Conservation (phyloP, 1,140 invertebrate genomes). For the Scaptomyza pallida region DNA sequence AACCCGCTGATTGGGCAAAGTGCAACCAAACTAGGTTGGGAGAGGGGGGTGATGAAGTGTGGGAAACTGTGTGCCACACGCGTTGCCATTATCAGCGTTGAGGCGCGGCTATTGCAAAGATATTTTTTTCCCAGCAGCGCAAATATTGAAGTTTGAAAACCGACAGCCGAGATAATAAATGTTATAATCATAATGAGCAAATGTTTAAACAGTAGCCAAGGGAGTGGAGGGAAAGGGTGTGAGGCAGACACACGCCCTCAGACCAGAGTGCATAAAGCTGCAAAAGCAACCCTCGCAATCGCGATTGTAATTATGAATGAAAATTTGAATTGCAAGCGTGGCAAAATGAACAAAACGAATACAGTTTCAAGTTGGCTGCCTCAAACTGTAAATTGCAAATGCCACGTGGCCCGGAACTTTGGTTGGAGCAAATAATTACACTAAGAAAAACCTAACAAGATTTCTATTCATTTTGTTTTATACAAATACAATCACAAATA, state of each 20-base stretch:
- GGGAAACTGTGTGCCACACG: background rate
- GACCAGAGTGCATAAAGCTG: slow-evolving; percentile 33
- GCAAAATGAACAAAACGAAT: slow-evolving; percentile 10
- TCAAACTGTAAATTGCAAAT: slow-evolving; percentile 17
- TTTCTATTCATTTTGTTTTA: no score
- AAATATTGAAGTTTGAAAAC: slow-evolving; percentile 71
- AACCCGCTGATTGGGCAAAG: slow-evolving; percentile 30
- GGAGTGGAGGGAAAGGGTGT: background rate
- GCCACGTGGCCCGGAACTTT: slow-evolving; percentile 36
- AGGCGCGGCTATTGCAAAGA: slow-evolving; percentile 15
- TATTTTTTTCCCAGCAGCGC: slow-evolving; percentile 46
- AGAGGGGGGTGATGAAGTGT: no score
- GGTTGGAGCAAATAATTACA: background rate
- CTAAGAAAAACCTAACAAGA: background rate
- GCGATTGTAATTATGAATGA: slow-evolving; percentile 75
- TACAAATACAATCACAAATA: background rate
- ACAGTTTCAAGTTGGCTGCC: slow-evolving; percentile 3
- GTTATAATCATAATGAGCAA: slow-evolving; percentile 78
- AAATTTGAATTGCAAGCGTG: slow-evolving; percentile 71
- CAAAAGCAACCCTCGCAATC: slow-evolving; percentile 24
- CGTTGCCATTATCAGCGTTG: background rate
- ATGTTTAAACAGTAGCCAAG: slow-evolving; percentile 59
- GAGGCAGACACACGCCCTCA: background rate
- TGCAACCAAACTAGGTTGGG: slow-evolving; percentile 19
- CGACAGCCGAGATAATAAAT: slow-evolving; percentile 56